Conservation (phyloP, 2,797 vertebrate genomes). For the Eupleurogrammus muticus region DNA sequence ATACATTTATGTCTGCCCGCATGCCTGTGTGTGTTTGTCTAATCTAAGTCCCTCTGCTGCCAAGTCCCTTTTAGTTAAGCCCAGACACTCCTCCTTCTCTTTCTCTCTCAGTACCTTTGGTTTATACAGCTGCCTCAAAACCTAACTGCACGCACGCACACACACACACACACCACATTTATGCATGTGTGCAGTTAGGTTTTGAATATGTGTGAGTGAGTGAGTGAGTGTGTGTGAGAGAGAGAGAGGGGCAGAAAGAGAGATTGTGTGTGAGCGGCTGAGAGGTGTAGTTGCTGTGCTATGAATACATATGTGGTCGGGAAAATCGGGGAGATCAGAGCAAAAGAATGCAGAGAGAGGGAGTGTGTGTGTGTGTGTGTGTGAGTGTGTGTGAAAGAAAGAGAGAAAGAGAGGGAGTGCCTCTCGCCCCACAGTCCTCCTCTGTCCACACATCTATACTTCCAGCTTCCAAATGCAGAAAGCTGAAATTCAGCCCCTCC, state of each 20-base stretch:
- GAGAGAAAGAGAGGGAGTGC: conserved; percentile 28
- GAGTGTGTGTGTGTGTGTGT: neutral
- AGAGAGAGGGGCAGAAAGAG: conserved; percentile 19
- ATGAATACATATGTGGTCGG: conserved; percentile 62
- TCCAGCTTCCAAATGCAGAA: conserved; percentile 49
- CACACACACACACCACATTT: neutral
- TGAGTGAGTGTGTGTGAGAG: conserved; percentile 4
- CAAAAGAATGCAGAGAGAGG: conserved; percentile 56
- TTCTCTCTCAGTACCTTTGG: conserved; percentile 32
- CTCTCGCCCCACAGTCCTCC: conserved; percentile 11
- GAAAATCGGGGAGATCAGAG: conserved; percentile 58
- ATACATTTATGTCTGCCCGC: neutral
- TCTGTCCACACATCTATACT: conserved; percentile 47
- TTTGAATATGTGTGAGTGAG: neutral
- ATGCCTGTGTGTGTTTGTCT: neutral
- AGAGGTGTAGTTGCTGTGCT: conserved; percentile 59
- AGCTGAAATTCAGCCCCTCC: conserved; percentile 23
- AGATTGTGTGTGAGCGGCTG: conserved; percentile 30
- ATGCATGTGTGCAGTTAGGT: neutral
- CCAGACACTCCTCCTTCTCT: conserved; percentile 1
- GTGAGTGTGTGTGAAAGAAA: neutral
- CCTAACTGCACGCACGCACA: neutral
- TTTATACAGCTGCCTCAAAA: conserved; percentile 55
- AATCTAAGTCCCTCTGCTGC: conserved; percentile 5
- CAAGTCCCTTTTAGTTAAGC: conserved; percentile 11